These are phyloP conservation scores for Eupelmus urozonus DNA, from an alignment of 2,888 invertebrate genomes.

Conservation along the genomic window DNA sequence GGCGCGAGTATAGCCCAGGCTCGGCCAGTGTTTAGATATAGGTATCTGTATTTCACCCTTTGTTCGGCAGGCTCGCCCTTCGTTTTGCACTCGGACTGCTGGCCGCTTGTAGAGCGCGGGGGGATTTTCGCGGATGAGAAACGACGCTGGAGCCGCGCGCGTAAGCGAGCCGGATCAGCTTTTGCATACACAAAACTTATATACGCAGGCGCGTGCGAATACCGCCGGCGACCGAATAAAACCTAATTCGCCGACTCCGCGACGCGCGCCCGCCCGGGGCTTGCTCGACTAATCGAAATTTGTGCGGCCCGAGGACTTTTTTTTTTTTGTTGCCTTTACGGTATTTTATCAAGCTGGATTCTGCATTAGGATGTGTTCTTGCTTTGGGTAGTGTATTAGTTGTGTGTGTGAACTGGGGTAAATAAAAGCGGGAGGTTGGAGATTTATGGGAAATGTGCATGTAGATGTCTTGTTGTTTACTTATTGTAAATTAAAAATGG, in stretches of 20 bases:
- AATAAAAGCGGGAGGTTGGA: no score
- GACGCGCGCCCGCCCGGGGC: constrained; percentile 8
- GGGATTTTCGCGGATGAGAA: constrained; percentile 64
- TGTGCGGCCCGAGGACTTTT: constrained; percentile 18
- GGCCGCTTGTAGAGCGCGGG: constrained; percentile 44
- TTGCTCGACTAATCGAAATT: constrained; percentile 48
- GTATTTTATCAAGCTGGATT: no score
- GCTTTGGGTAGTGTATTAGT: no score
- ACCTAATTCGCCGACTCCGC: constrained; percentile 46
- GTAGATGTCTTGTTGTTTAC: no score
- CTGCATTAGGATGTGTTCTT: no score
- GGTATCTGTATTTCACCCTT: constrained; percentile 56
- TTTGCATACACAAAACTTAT: constrained; percentile 58
- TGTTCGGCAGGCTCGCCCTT: constrained; percentile 54
- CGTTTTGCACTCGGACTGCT: constrained; percentile 30
- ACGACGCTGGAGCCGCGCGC: constrained; percentile 35
- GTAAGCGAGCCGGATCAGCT: constrained; percentile 57
- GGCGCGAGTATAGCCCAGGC: constrained; percentile 16
- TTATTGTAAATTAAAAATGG: no score
- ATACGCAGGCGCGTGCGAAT: background rate
- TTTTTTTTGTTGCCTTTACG: background rate
- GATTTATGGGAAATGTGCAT: no score
- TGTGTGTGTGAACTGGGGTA: no score
- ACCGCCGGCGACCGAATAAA: constrained; percentile 43
- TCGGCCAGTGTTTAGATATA: constrained; percentile 49